These are phyloP conservation scores for Rattus norvegicus DNA, from an alignment of 2,113 vertebrate genomes.

Conservation along the genomic window DNA sequence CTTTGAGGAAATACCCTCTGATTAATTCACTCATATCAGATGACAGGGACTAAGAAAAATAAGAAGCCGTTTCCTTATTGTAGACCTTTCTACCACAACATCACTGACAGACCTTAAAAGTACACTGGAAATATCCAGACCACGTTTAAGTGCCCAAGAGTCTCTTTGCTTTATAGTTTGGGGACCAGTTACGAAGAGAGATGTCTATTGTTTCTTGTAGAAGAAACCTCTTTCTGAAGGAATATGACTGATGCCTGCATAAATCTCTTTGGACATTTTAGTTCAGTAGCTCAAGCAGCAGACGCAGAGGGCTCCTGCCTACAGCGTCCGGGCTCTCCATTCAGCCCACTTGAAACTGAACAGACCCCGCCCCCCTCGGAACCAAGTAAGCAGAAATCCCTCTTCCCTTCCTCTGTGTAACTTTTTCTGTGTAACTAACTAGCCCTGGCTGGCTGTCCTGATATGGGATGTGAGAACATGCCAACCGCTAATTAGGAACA, in stretches of 20 bases:
- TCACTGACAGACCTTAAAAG: slow-evolving; percentile 25
- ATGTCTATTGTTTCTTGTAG: not conserved
- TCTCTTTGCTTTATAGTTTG: slow-evolving; percentile 2
- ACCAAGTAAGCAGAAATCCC: slow-evolving; percentile 72
- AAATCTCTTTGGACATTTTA: slow-evolving; percentile 87
- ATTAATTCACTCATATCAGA: not conserved
- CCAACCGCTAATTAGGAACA: slow-evolving; percentile 71
- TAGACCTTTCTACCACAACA: not conserved
- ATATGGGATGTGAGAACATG: slow-evolving; percentile 53
- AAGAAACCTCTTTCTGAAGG: not conserved
- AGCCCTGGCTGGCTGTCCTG: slow-evolving; percentile 80
- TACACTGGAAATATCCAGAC: not conserved
- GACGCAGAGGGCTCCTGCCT: slow-evolving; percentile 83
- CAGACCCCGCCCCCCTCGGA: slow-evolving; percentile 75
- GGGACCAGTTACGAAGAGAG: not conserved
- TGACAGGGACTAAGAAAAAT: not conserved
- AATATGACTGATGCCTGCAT: slow-evolving; percentile 28
- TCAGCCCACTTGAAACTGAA: slow-evolving; percentile 62
- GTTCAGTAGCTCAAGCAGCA: slow-evolving; percentile 84
- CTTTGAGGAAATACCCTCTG: slow-evolving; percentile 43
- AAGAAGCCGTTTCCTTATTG: slow-evolving; percentile 33
- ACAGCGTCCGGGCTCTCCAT: slow-evolving; percentile 85
- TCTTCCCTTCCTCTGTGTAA: slow-evolving; percentile 80
- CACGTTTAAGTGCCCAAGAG: not conserved
- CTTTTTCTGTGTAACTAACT: slow-evolving; percentile 83